phyloP scores from a whole-genome alignment of 2,888 invertebrate species.

The Chorisops tibialis region DNA sequence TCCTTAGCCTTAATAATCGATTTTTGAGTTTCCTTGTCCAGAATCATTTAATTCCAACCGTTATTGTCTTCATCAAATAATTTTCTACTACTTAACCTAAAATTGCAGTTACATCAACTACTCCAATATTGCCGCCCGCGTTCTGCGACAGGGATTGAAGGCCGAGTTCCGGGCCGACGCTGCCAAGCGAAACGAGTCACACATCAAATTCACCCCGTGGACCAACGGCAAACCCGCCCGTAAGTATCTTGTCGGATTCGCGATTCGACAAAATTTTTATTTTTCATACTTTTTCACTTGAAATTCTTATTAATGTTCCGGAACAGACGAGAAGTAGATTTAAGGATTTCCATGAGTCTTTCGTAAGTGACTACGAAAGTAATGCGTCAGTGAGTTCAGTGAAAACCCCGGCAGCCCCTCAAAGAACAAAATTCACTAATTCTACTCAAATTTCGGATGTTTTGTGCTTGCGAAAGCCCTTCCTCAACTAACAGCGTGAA shows the following conservation, averaged over 20 bases:
- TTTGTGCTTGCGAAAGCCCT: too few relatives aligned
- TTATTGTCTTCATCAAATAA: too few relatives aligned
- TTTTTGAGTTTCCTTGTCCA: too few relatives aligned
- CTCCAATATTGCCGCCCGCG: slow-evolving; percentile 87
- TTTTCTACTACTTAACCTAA: not conserved
- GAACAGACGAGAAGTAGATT: slow-evolving; percentile 19
- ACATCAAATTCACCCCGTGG: slow-evolving; percentile 84
- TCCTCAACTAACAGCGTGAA: not conserved
- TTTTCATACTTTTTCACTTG: not conserved
- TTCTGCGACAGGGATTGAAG: slow-evolving; percentile 78
- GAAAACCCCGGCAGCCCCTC: not conserved
- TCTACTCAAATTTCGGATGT: not conserved
- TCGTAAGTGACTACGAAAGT: not conserved
- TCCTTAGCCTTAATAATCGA: too few relatives aligned
- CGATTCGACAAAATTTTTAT: not conserved
- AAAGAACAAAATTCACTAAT: slow-evolving; percentile 3
- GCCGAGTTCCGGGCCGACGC: slow-evolving; percentile 71
- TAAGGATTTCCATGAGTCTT: not conserved
- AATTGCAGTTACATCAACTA: slow-evolving; percentile 87
- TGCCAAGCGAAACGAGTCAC: slow-evolving; percentile 68
- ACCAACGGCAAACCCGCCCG: slow-evolving; percentile 81
- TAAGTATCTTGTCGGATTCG: slow-evolving; percentile 56
- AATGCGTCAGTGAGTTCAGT: slow-evolving; percentile 8
- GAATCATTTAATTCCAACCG: too few relatives aligned
- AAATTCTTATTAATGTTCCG: not conserved